Evolutionary conservation across 2,888 invertebrate genomes (phyloP).

Genomic region (Coecobrya sp.): DNA sequence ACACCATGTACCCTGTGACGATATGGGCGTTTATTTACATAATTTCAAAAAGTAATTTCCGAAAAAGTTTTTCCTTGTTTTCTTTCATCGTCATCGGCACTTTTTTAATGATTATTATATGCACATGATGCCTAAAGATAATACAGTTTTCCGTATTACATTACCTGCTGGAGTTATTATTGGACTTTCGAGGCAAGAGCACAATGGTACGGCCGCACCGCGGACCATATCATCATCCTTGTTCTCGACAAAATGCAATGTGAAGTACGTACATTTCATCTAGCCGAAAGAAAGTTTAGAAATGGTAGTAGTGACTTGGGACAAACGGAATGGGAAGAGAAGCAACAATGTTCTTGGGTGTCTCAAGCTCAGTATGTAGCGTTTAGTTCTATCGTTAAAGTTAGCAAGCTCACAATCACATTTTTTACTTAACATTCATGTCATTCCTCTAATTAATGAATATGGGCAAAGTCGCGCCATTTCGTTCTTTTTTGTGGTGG

Average conservation of each 20-base stretch:
- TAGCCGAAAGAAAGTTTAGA: slow-evolving; percentile 13
- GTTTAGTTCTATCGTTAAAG: background rate
- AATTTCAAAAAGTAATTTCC: slow-evolving; percentile 58
- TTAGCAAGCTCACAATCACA: background rate
- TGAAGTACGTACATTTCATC: slow-evolving; percentile 17
- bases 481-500: slow-evolving; percentile 33
- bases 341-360: slow-evolving; percentile 49
- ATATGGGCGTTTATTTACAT: slow-evolving; percentile 38
- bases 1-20: slow-evolving; percentile 21
- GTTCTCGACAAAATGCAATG: slow-evolving; percentile 21
- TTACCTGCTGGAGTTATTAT: slow-evolving; percentile 25
- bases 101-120: slow-evolving; percentile 50
- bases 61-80: slow-evolving; percentile 45
- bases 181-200: slow-evolving; percentile 54
- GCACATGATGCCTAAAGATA: slow-evolving; percentile 25
- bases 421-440: slow-evolving; percentile 73
- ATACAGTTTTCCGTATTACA: background rate
- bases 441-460: slow-evolving; percentile 77
- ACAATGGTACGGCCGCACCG: slow-evolving; percentile 57
- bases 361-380: background rate
- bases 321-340: slow-evolving; percentile 28
- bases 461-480: slow-evolving; percentile 72
- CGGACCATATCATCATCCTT: background rate
- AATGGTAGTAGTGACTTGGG: slow-evolving; percentile 50
- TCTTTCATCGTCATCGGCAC: slow-evolving; percentile 49